Base-by-base conservation (phyloP, 1,140 invertebrate species). In the Chironomus striatipennis region DNA sequence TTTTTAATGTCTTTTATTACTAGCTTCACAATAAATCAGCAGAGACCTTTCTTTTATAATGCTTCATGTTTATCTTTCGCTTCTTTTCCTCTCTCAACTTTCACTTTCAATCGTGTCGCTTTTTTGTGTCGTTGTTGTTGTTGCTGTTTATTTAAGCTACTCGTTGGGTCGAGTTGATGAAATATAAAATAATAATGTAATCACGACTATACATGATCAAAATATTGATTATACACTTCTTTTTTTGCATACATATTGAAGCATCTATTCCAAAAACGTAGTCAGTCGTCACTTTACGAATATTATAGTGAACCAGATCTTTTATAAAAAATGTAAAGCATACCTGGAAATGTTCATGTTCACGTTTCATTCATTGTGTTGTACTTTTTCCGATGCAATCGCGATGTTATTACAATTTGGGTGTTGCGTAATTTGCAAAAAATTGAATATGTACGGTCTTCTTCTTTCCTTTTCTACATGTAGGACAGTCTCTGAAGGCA, bases 101-200 rank as follows among this genome's bases (percentile, higher is more conserved):
- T 70, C 65, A 70, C 65, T 70, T 70, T 70, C 20, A 21, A 8
- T 70, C 20, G 18, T 57, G 47, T n/a, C 47, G 47, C n/a, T n/a
- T 34, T 34, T 34, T 34, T 34, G 1, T 34, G 24, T 34, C 5
- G 24, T 57, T 57, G 47, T 57, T 57, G 47, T 15, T n/a, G 47
- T 57, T 17, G 18, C 17, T 9, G n/a, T 70, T 70, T 70, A n/a
- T 57, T 57, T 5, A 15, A 57, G 47, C n/a, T n/a, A 34, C 24
- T 34, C 24, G 24, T 34, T 34, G 24, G 24, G 24, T 57, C 47
- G 47, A 57, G 47, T 57, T 12, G 47, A 57, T 12, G 47, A 10
- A n/a, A 57, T 57, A 12, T n/a, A 57, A 12, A 57, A 21, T 70
- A 70, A 70, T 70, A 70, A 70, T 70, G 65, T 70, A 70, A 70